These are phyloP conservation scores for Chiloscyllium punctatum DNA, from an alignment of 2,797 vertebrate genomes.

Conservation along the genomic window DNA sequence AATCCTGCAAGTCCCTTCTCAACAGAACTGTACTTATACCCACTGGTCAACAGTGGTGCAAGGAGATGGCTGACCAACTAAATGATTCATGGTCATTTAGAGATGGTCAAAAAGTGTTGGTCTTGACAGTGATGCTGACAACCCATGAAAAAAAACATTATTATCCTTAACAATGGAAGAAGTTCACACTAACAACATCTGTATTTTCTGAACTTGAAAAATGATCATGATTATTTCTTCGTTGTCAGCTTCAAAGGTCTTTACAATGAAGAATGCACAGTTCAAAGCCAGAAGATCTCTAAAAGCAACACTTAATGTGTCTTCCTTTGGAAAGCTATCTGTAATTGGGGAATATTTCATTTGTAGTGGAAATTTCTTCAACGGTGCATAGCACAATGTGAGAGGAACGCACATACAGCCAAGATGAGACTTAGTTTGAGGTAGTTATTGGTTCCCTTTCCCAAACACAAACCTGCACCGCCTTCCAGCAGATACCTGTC, in stretches of 20 bases:
- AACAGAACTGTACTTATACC: no score
- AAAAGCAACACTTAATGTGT: constrained; percentile 40
- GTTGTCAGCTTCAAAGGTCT: background rate
- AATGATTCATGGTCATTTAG: no score
- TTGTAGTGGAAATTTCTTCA: constrained; percentile 51
- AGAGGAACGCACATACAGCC: constrained; percentile 29
- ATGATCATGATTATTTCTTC: background rate
- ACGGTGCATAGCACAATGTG: constrained; percentile 51
- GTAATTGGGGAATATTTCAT: constrained; percentile 59
- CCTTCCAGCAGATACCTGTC: constrained; percentile 76
- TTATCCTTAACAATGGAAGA: background rate
- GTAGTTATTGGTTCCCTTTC: no score
- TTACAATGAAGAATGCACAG: background rate
- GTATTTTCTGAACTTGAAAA: background rate
- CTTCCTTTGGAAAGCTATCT: constrained; percentile 43
- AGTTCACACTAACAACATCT: background rate
- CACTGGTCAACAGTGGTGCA: no score
- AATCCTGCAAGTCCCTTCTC: no score
- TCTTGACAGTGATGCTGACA: no score
- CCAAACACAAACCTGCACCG: constrained; percentile 73
- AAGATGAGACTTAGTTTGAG: background rate
- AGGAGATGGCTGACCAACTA: no score
- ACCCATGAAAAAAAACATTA: background rate
- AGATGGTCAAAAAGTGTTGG: no score
- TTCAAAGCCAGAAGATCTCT: background rate